Evolutionary conservation across 1,140 invertebrate species (phyloP), one percentile per base, ranked within the genome.

Genomic region (Mercenaria mercenaria): DNA sequence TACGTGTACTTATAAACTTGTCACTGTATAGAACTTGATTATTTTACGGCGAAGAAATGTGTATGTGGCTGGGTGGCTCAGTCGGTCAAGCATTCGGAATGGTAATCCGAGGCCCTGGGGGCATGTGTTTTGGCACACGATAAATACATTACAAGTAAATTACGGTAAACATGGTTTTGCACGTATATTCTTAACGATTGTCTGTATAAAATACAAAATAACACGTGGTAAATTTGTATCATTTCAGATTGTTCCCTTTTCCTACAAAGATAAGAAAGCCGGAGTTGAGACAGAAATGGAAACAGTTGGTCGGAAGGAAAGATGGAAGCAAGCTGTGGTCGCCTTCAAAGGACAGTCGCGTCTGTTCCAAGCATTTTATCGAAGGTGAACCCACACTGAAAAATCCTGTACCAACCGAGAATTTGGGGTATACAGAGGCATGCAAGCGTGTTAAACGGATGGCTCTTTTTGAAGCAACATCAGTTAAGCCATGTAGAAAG

Each of bases 321-420:
- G 79, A 61, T 61, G 79, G 79, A 26, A 43, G 8, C 0, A 83
- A 83, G 37, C 43, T 69, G 39, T 83, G 81, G 81, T 67, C 59
- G 6, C 81, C 81, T 6, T 37, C 81, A n/a, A 67, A 83, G n/a
- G 81, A 83, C 32, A 26, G 0, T 26, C 18, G 81, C 0, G 59
- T 83, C 0, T 83, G 81, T 34, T 26, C n/a, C 39, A 32, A 29
- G 26, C 81, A 83, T 67, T 83, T 83, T 34, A 10, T 83, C 41
- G 52, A 83, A 3, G 39, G 59, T 20, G 37, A 69, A 37, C 59
- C 43, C 3, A 80, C 77, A 8, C 32, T 23, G 4, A 2, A 50
- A 20, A 80, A 80, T 23, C 43, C 77, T 23, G 6, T 47, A 13
- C 77, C 77, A 47, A 80, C 47, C 11, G 1, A 23, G 1, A 29